Conservation (phyloP, 92 coral and sea anemone genomes). For the Pocillopora meandrina region DNA sequence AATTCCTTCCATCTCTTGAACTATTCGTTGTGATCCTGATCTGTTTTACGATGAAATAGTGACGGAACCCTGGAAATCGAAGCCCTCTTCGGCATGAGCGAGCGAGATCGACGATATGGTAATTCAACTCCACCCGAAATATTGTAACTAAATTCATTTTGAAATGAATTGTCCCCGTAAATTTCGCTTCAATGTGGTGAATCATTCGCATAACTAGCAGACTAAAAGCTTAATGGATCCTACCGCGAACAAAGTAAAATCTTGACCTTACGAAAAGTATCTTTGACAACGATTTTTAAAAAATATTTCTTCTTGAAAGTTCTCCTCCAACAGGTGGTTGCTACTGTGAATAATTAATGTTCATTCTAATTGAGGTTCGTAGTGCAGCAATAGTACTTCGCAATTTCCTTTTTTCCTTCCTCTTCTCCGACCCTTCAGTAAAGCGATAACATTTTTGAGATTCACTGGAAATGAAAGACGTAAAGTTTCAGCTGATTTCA, state of each 20-base stretch:
- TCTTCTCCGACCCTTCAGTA: not conserved
- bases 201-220: not conserved
- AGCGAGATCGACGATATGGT: constrained; percentile 33
- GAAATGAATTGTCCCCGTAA: not conserved
- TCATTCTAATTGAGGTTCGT: constrained; percentile 43
- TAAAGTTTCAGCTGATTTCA: not conserved
- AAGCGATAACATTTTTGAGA: not conserved
- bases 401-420: constrained; percentile 9
- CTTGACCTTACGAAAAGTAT: not conserved
- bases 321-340: constrained; percentile 75
- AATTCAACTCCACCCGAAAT: constrained; percentile 70
- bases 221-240: not conserved
- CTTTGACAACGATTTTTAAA: not conserved
- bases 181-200: not conserved
- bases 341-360: constrained; percentile 58
- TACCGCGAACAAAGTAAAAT: not conserved
- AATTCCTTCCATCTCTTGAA: not conserved
- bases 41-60: not conserved
- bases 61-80: not conserved
- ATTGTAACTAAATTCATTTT: not conserved
- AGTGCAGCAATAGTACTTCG: constrained; percentile 14
- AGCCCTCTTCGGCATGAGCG: not conserved
- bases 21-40: not conserved
- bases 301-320: constrained; percentile 30
- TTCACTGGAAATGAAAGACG: not conserved